Base-by-base conservation (phyloP, 2,113 vertebrate species). In the Thalassoma bifasciatum region DNA sequence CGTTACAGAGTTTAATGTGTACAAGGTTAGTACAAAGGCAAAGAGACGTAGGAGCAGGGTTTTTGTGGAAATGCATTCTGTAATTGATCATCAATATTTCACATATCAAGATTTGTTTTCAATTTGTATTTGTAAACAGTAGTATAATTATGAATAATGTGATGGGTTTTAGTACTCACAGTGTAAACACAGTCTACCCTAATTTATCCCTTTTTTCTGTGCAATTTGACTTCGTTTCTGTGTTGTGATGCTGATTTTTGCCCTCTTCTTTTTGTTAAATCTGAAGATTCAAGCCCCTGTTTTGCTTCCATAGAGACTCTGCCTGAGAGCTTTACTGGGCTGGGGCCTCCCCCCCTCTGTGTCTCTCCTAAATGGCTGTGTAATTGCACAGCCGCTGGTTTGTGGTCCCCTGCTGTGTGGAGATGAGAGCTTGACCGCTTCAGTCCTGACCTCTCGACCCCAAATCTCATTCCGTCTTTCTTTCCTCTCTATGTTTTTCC, bases 331-430 rank as follows among this genome's bases (percentile, higher is more conserved):
- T 66, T 63, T 70, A 67, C 75, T 66, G 36, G 72, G 61, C 56
- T 10, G 8, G 66, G 66, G 71, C 65, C 47, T 57, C 59, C 75
- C 76, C 73, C 69, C 57, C 73, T 52, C 68, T 63, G 65, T 60
- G 76, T 63, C 75, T 81, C 69, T 81, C 65, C 71, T 90, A 89
- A 92, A 90, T 82, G 77, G 79, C 89, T 77, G 53, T 87, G 81
- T 91, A 90, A 92, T 90, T 91, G 87, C 84, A 70, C 83, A 74
- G 85, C 88, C 90, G 82, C 80, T 76, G 86, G 83, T 79, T 49
- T 34, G 68, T 42, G 66, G 54, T 62, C 49, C 58, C 91, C 91
- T 30, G 80, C 87, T 84, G 90, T 57, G 87, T 50, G 46, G 73
- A 84, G 88, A 88, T 86, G 86, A 89, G 86, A 82, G 87, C 82